These are phyloP conservation scores for Eilema caniola DNA, from an alignment of 2,888 invertebrate species.

Conservation along the genomic window DNA sequence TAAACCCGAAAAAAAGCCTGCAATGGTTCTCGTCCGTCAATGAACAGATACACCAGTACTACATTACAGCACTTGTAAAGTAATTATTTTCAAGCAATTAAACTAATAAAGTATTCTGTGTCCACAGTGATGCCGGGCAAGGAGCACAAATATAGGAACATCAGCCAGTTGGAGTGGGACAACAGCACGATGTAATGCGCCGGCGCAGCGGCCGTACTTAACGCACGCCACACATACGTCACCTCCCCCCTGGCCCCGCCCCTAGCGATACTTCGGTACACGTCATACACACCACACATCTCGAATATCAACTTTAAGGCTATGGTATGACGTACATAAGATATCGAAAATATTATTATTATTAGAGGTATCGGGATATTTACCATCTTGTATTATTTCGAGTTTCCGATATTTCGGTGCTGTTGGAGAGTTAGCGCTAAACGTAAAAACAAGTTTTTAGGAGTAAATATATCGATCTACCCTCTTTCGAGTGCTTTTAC, in stretches of 20 bases:
- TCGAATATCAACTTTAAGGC: neutral
- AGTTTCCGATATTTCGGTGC: too few relatives aligned
- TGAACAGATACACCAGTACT: too few relatives aligned
- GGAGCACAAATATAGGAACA: constrained; percentile 90
- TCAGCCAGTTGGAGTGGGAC: constrained; percentile 93
- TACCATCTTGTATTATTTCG: too few relatives aligned
- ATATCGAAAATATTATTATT: neutral
- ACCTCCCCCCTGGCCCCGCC: constrained; percentile 46
- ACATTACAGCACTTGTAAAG: too few relatives aligned
- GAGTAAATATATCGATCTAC: too few relatives aligned
- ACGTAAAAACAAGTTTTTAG: too few relatives aligned
- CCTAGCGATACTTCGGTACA: constrained; percentile 41
- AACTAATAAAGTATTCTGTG: neutral
- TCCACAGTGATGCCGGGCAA: constrained; percentile 80
- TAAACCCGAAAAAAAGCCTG: too few relatives aligned
- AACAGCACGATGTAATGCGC: constrained; percentile 91
- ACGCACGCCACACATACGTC: constrained; percentile 24
- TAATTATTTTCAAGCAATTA: neutral
- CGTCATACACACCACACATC: constrained; percentile 11
- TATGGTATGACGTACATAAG: neutral
- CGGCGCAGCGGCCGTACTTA: constrained; percentile 60
- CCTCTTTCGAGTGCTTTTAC: too few relatives aligned
- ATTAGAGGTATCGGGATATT: too few relatives aligned
- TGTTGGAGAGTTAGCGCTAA: too few relatives aligned
- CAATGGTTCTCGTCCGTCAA: too few relatives aligned